phyloP scores from a whole-genome alignment of 2,888 invertebrate species.

The Hetaerina titia region DNA sequence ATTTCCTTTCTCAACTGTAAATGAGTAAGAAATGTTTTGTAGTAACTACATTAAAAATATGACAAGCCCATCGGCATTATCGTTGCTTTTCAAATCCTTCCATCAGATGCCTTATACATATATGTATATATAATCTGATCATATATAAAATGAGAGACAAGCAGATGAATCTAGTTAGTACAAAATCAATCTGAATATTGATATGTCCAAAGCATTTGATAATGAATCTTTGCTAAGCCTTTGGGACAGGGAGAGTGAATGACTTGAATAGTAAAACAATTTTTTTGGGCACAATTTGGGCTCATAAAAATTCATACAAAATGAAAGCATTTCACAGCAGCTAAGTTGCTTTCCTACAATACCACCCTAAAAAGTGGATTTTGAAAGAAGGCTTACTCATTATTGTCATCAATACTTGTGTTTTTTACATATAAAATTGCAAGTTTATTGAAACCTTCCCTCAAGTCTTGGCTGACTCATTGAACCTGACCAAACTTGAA shows the following conservation, averaged over 20 bases:
- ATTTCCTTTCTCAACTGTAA: slow-evolving; percentile 59
- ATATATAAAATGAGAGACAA: slow-evolving; percentile 59
- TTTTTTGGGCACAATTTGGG: slow-evolving; percentile 44
- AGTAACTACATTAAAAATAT: slow-evolving; percentile 42
- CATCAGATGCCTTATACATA: slow-evolving; percentile 51
- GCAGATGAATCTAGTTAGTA: slow-evolving; percentile 58
- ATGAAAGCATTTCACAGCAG: slow-evolving; percentile 65
- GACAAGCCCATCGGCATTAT: slow-evolving; percentile 49
- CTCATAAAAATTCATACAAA: slow-evolving; percentile 48
- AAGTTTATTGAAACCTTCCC: slow-evolving; percentile 28
- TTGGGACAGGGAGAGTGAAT: slow-evolving; percentile 59
- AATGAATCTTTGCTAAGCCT: slow-evolving; percentile 59
- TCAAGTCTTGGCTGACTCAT: slow-evolving; percentile 20
- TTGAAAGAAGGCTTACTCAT: slow-evolving; percentile 61
- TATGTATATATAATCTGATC: not conserved
- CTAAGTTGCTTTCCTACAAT: slow-evolving; percentile 51
- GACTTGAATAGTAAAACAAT: slow-evolving; percentile 40
- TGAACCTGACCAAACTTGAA: slow-evolving; percentile 39
- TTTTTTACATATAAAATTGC: slow-evolving; percentile 45
- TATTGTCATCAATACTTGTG: slow-evolving; percentile 60
- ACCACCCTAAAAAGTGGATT: slow-evolving; percentile 51
- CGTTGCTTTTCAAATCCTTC: slow-evolving; percentile 46
- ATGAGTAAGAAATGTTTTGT: slow-evolving; percentile 34
- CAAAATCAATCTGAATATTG: slow-evolving; percentile 62
- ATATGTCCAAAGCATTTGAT: slow-evolving; percentile 66